A percentile compares a stretch with the other conserved stretches of the same genome.
phyloP scores from a whole-genome alignment of 2,888 invertebrate species.

The Drosophila picticornis region DNA sequence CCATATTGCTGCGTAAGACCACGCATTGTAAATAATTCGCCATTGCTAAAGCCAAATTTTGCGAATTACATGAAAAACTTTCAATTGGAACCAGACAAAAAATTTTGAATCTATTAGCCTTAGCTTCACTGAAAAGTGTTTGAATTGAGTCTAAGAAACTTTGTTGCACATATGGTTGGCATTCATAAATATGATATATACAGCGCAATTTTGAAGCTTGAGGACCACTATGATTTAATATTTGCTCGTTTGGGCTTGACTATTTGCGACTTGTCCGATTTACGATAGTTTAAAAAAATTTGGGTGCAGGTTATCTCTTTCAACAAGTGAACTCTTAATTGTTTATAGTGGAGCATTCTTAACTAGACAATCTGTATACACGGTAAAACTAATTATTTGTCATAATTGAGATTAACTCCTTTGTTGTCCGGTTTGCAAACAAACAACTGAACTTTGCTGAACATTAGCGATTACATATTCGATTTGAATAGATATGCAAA shows the following conservation, averaged over 20 bases:
- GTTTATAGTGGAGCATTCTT: neutral
- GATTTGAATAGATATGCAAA: neutral
- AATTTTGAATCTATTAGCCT: neutral
- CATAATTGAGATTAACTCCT: neutral
- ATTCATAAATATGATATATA: neutral
- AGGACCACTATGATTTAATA: neutral
- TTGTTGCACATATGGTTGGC: neutral
- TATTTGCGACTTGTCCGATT: neutral
- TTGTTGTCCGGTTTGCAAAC: neutral
- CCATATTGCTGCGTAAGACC: conserved; percentile 33
- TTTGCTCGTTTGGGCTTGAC: neutral
- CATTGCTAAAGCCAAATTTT: conserved; percentile 51
- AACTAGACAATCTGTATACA: neutral
- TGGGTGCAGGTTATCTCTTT: neutral
- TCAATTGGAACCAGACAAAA: neutral
- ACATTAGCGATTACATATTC: neutral
- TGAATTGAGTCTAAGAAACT: neutral
- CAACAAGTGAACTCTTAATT: neutral
- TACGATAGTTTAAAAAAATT: neutral
- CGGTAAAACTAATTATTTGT: neutral
- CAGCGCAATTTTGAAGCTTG: neutral
- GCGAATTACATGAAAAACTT: conserved; percentile 46
- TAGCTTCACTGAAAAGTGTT: neutral
- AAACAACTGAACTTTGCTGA: neutral
- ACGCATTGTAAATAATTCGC: conserved; percentile 69